phyloP scores from a whole-genome alignment of 2,797 vertebrate species.

The Lagodon rhomboides region DNA sequence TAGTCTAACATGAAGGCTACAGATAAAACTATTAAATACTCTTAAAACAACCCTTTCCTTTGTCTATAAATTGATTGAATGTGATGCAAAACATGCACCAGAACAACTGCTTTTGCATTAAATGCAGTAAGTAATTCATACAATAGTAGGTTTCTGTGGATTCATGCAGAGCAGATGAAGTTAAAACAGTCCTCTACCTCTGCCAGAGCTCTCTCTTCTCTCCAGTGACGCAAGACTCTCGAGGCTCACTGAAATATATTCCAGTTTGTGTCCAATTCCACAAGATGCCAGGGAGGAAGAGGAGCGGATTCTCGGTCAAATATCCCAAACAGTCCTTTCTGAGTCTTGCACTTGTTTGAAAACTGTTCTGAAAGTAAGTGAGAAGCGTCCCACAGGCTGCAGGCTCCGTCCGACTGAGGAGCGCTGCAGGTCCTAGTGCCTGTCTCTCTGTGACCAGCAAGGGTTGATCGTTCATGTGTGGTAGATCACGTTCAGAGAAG shows the following conservation, averaged over 20 bases:
- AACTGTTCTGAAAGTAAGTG: slow-evolving; percentile 83
- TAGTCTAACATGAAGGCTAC: slow-evolving; percentile 9
- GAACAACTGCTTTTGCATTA: neutral
- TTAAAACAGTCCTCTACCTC: slow-evolving; percentile 72
- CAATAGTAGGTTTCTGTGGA: slow-evolving; percentile 11
- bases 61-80: neutral
- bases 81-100: neutral
- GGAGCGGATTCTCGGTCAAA: slow-evolving; percentile 61
- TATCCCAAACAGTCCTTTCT: slow-evolving; percentile 72
- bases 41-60: neutral
- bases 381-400: slow-evolving; percentile 72
- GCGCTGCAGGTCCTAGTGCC: slow-evolving; percentile 86
- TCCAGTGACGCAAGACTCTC: slow-evolving; percentile 40
- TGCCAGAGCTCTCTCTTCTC: slow-evolving; percentile 54
- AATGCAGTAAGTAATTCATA: neutral
- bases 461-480: neutral
- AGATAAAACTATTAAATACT: neutral
- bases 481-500: neutral
- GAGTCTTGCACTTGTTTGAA: slow-evolving; percentile 84
- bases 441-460: neutral
- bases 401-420: slow-evolving; percentile 37
- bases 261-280: slow-evolving; percentile 73
- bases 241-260: slow-evolving; percentile 71
- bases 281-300: slow-evolving; percentile 53
- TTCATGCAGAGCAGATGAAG: slow-evolving; percentile 50